phyloP scores from a whole-genome alignment of 1,140 invertebrate genomes.

The Drosophila punjabiensis region DNA sequence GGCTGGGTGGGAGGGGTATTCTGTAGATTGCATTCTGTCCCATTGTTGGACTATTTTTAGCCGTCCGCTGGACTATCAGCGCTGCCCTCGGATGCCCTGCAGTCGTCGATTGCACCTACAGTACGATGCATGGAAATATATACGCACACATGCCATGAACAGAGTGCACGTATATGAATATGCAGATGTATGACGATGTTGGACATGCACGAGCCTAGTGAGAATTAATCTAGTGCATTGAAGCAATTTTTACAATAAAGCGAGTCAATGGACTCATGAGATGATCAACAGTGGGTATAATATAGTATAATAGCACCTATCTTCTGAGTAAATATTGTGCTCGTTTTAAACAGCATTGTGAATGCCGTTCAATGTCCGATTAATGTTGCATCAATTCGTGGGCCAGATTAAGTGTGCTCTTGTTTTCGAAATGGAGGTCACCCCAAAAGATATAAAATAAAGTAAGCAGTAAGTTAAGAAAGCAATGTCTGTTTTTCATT shows the following conservation, averaged over 20 bases:
- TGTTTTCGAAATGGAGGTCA: constrained; percentile 19
- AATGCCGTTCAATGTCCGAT: constrained; percentile 24
- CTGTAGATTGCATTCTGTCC: constrained; percentile 39
- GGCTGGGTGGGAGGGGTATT: constrained; percentile 14
- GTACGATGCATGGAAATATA: constrained; percentile 45
- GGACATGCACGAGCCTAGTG: constrained; percentile 36
- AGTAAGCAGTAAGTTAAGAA: background rate
- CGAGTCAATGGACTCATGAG: constrained; percentile 42
- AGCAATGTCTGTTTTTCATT: background rate
- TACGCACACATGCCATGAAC: constrained; percentile 16
- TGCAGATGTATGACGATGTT: constrained; percentile 28
- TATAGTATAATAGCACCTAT: constrained; percentile 21
- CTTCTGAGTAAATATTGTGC: constrained; percentile 25
- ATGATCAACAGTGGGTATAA: constrained; percentile 28
- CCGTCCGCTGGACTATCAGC: constrained; percentile 59
- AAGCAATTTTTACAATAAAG: constrained; percentile 44
- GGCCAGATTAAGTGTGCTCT: constrained; percentile 10
- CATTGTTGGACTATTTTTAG: constrained; percentile 64
- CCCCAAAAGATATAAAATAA: constrained; percentile 14
- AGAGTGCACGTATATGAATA: constrained; percentile 18
- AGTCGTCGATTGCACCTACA: constrained; percentile 65
- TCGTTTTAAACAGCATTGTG: constrained; percentile 21
- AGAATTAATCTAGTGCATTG: constrained; percentile 44
- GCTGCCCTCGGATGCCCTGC: constrained; percentile 51
- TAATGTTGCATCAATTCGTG: constrained; percentile 13